Evolutionary conservation across 2,888 invertebrate species (phyloP).

Genomic region (Siphlonurus alternatus): DNA sequence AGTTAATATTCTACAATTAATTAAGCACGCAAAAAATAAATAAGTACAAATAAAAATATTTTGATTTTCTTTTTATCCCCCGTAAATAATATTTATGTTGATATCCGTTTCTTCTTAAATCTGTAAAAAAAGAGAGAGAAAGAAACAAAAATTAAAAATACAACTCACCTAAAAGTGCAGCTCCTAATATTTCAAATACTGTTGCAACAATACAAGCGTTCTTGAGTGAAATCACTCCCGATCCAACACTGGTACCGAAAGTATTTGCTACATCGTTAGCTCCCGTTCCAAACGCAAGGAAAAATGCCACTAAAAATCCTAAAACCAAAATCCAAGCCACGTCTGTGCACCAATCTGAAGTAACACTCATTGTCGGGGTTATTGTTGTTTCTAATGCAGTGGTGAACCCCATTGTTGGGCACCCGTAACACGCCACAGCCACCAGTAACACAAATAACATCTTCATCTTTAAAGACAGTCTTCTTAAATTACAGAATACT

Average conservation of each 20-base stretch:
- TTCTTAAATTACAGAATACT: too few relatives aligned
- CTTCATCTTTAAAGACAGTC: too few relatives aligned
- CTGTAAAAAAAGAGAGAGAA: not conserved
- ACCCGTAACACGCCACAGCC: too few relatives aligned
- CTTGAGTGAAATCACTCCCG: slow-evolving; percentile 34
- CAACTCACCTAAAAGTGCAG: slow-evolving; percentile 33
- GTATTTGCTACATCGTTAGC: slow-evolving; percentile 43
- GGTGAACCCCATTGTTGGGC: too few relatives aligned
- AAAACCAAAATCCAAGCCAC: slow-evolving; percentile 31
- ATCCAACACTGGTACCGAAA: slow-evolving; percentile 40
- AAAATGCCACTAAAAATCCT: slow-evolving; percentile 36
- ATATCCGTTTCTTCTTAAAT: not conserved
- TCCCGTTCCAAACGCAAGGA: slow-evolving; percentile 39
- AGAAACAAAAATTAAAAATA: not conserved
- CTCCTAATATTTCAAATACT: slow-evolving; percentile 39
- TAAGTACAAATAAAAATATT: not conserved
- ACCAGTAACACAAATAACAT: too few relatives aligned
- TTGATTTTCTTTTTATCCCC: not conserved
- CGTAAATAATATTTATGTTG: not conserved
- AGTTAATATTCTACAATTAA: not conserved
- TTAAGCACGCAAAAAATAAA: not conserved
- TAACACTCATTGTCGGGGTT: not conserved
- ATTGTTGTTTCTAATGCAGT: not conserved
- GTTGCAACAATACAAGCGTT: slow-evolving; percentile 39
- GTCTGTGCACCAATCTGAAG: slow-evolving; percentile 12